These are phyloP conservation scores for Erannis defoliaria DNA, from an alignment of 2,888 invertebrate genomes.

Conservation along the genomic window DNA sequence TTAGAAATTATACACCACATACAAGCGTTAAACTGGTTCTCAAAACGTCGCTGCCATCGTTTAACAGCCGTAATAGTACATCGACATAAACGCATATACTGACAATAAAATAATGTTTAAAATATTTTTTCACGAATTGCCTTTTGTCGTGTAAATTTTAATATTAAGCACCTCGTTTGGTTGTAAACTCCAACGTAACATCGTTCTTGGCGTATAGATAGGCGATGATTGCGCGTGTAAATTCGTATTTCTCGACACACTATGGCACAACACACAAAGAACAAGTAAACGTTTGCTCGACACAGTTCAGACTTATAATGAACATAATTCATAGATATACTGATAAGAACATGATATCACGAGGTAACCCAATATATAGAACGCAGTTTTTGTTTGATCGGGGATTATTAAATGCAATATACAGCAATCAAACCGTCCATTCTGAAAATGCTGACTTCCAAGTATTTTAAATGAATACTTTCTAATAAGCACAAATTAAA, in stretches of 20 bases:
- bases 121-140: neutral
- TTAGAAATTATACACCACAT: conserved; percentile 16
- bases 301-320: conserved; percentile 69
- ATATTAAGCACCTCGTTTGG: conserved; percentile 61
- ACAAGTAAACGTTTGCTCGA: conserved; percentile 67
- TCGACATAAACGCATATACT: neutral
- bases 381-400: conserved; percentile 47
- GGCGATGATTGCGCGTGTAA: conserved; percentile 9
- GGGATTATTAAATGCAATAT: conserved; percentile 25
- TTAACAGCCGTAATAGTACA: neutral
- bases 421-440: neutral
- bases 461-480: neutral
- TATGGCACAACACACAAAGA: conserved; percentile 49
- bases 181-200: conserved; percentile 71
- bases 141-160: conserved; percentile 14
- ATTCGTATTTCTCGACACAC: conserved; percentile 37
- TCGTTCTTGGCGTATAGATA: conserved; percentile 44
- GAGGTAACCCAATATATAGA: conserved; percentile 70
- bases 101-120: conserved; percentile 1
- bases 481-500: conserved; percentile 9
- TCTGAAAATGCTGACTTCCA: neutral
- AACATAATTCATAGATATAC: conserved; percentile 76
- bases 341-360: conserved; percentile 78
- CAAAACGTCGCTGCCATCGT: neutral
- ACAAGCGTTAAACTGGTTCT: conserved; percentile 22